A percentile compares a stretch with the other conserved stretches of the same genome.
Conservation (phyloP, 2,888 invertebrate species). For the Tortrix viridana region DNA sequence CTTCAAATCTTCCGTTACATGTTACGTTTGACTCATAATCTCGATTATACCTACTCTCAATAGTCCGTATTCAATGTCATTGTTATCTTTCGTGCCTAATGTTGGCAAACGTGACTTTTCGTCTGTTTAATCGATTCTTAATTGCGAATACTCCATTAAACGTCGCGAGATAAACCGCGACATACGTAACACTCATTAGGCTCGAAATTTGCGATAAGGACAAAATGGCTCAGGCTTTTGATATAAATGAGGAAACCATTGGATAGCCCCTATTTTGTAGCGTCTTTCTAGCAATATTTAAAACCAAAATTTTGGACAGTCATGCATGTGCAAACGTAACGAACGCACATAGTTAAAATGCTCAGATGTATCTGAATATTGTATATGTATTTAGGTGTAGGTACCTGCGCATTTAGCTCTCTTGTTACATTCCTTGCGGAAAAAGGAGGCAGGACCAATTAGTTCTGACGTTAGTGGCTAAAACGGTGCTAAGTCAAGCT, state of each 20-base stretch:
- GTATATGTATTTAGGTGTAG: too few relatives aligned
- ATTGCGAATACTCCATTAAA: constrained; percentile 77
- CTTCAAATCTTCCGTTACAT: neutral
- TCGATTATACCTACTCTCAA: neutral
- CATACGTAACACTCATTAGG: constrained; percentile 60
- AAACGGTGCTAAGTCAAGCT: too few relatives aligned
- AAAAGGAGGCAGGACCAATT: too few relatives aligned
- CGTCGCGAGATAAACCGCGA: constrained; percentile 70
- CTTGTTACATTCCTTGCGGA: too few relatives aligned
- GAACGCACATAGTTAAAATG: too few relatives aligned
- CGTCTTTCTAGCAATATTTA: too few relatives aligned
- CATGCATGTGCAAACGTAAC: too few relatives aligned
- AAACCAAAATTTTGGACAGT: too few relatives aligned
- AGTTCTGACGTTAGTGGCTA: too few relatives aligned
- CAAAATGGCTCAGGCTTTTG: constrained; percentile 10
- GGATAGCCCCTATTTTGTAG: too few relatives aligned
- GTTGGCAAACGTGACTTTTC: constrained; percentile 75
- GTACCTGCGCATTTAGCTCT: too few relatives aligned
- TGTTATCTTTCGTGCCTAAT: constrained; percentile 58
- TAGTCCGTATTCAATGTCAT: constrained; percentile 7
- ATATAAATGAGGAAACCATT: neutral
- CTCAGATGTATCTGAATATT: too few relatives aligned
- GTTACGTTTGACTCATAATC: neutral
- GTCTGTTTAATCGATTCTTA: constrained; percentile 78
- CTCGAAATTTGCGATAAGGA: constrained; percentile 64